These are phyloP conservation scores for Campoletis raptor DNA, from an alignment of 2,888 invertebrate species.

Conservation along the genomic window DNA sequence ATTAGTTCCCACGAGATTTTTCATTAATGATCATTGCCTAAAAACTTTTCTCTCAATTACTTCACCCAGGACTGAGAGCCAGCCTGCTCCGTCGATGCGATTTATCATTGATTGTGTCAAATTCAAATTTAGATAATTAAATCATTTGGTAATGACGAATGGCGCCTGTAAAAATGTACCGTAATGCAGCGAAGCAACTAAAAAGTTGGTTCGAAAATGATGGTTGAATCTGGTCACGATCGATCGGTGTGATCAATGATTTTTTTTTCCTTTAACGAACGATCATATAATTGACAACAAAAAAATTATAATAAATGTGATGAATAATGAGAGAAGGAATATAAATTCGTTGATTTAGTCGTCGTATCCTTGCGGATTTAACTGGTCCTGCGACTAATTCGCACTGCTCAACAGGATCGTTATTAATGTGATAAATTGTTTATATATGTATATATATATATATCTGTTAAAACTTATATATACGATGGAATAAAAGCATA, in stretches of 20 bases:
- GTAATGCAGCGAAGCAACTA: neutral
- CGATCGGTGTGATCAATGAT: constrained; percentile 16
- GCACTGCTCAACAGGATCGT: constrained; percentile 63
- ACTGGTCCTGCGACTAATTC: constrained; percentile 42
- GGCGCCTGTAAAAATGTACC: constrained; percentile 25
- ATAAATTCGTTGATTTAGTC: constrained; percentile 69
- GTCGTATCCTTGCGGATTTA: constrained; percentile 53
- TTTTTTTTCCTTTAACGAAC: constrained; percentile 3
- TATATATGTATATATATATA: constrained; percentile 1
- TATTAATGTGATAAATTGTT: constrained; percentile 60
- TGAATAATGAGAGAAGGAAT: neutral
- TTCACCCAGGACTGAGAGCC: neutral
- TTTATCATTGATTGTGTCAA: neutral
- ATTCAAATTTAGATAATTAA: neutral
- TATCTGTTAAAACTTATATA: constrained; percentile 53
- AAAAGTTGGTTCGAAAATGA: constrained; percentile 13
- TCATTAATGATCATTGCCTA: neutral
- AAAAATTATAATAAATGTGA: constrained; percentile 16
- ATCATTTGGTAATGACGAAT: neutral
- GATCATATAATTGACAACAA: constrained; percentile 5
- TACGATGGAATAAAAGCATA: constrained; percentile 50
- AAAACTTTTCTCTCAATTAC: neutral
- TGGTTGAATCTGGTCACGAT: neutral
- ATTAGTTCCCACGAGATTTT: constrained; percentile 16
- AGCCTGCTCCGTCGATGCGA: neutral